A percentile compares a stretch with the other conserved stretches of the same genome.
phyloP scores from a whole-genome alignment of 2,797 vertebrate genomes.

The Acomys russatus region DNA sequence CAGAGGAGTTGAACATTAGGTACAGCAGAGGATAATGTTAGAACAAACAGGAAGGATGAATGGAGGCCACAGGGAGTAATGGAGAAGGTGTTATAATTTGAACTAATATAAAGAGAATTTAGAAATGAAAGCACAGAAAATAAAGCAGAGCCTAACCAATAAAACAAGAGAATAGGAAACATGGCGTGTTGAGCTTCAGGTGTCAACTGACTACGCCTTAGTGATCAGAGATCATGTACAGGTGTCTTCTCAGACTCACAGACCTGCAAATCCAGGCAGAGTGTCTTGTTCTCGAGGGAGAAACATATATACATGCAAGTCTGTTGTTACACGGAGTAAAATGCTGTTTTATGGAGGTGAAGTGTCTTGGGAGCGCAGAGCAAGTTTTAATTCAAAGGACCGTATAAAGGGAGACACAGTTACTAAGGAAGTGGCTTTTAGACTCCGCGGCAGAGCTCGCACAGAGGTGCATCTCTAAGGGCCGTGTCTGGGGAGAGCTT shows the following conservation, averaged over 20 bases:
- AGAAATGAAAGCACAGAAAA: not conserved
- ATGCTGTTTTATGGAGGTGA: not conserved
- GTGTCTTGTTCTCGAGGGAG: not conserved
- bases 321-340: not conserved
- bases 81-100: not conserved
- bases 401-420: not conserved
- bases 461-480: not conserved
- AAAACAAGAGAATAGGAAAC: not conserved
- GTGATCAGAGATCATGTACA: not conserved
- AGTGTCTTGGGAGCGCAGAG: not conserved
- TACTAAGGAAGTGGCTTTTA: not conserved
- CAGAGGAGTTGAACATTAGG: not conserved
- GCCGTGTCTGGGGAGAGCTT: not conserved
- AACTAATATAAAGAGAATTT: not conserved
- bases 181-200: too few relatives aligned
- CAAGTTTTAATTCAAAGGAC: slow-evolving; percentile 20
- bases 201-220: not conserved
- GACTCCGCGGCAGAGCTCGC: not conserved
- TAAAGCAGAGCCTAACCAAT: not conserved
- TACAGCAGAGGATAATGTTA: not conserved
- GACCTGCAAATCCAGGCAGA: not conserved
- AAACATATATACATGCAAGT: not conserved
- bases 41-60: not conserved
- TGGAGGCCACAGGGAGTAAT: not conserved
- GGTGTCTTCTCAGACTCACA: not conserved